Percentiles rank a stretch among this genome's conserved stretches.
phyloP scores from a whole-genome alignment of 2,797 vertebrate genomes.

The Pygocentrus nattereri region DNA sequence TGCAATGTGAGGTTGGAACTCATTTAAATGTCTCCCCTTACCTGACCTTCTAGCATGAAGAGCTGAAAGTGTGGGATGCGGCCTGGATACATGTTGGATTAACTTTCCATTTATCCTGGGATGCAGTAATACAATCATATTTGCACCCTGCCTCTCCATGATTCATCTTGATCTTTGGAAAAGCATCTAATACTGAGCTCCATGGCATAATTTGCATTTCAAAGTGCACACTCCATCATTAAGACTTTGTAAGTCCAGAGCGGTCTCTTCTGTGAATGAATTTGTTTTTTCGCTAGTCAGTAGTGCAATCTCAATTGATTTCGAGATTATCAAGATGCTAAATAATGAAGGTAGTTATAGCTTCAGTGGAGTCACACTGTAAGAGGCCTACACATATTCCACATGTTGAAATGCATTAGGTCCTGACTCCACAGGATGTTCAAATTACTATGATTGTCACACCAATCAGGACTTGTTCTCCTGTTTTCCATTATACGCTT shows the following conservation, averaged over 20 bases:
- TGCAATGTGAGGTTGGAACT: slow-evolving; percentile 52
- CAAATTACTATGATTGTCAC: too few relatives aligned
- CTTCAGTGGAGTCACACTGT: neutral
- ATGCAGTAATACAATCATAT: slow-evolving; percentile 4
- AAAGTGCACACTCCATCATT: slow-evolving; percentile 28
- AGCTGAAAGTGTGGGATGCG: neutral
- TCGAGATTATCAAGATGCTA: neutral
- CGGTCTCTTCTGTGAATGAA: neutral
- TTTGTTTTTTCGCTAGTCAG: neutral
- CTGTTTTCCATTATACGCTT: too few relatives aligned
- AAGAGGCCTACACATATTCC: neutral
- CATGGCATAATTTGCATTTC: slow-evolving; percentile 31
- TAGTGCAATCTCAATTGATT: neutral
- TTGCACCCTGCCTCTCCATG: neutral
- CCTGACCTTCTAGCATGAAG: slow-evolving; percentile 21
- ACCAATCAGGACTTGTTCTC: too few relatives aligned
- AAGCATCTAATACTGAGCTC: neutral
- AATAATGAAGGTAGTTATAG: neutral
- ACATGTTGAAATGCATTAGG: too few relatives aligned
- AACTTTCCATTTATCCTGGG: neutral
- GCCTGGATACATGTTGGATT: slow-evolving; percentile 14
- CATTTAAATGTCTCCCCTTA: slow-evolving; percentile 38
- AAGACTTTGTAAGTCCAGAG: neutral
- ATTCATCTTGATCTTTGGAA: slow-evolving; percentile 9
- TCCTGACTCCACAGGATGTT: too few relatives aligned